phyloP scores from a whole-genome alignment of 1,140 invertebrate species.

The Hylaeus volcanicus region DNA sequence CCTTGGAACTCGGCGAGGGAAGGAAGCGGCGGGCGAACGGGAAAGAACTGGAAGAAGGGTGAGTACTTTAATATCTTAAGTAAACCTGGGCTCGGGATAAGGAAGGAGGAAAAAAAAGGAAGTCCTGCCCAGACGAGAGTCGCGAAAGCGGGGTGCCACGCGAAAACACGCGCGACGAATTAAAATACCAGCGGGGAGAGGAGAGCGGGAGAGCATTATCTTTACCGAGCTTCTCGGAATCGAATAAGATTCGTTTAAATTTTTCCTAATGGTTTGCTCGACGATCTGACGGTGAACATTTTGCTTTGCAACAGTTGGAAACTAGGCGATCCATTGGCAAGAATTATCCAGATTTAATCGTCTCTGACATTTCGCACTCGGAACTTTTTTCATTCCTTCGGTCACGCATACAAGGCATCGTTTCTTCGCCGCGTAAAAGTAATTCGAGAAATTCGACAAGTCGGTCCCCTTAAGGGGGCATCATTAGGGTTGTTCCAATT shows the following conservation, averaged over 20 bases:
- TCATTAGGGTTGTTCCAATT: slow-evolving; percentile 63
- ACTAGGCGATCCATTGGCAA: too few species aligned
- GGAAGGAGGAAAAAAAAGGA: slow-evolving; percentile 56
- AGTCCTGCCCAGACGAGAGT: slow-evolving; percentile 55
- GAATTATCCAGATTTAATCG: too few species aligned
- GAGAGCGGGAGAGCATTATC: neutral
- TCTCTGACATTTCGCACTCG: too few species aligned
- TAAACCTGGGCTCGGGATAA: slow-evolving; percentile 69
- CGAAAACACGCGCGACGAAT: slow-evolving; percentile 76
- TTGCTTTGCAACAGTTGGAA: too few species aligned
- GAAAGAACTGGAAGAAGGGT: slow-evolving; percentile 57
- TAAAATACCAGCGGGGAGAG: slow-evolving; percentile 72
- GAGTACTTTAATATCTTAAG: slow-evolving; percentile 80
- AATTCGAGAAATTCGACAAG: slow-evolving; percentile 37
- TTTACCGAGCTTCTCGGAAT: too few species aligned
- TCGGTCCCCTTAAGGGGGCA: slow-evolving; percentile 42
- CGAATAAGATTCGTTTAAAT: too few species aligned
- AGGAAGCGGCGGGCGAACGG: slow-evolving; percentile 5
- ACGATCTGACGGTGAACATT: too few species aligned
- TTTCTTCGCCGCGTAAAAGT: neutral
- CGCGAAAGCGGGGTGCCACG: slow-evolving; percentile 38
- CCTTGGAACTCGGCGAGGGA: neutral
- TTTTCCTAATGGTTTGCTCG: too few species aligned
- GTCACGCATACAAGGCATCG: too few species aligned
- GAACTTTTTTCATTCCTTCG: too few species aligned